Evolutionary conservation across 2,797 vertebrate genomes (phyloP), one percentile per base, ranked within the genome.

Genomic region (Sciurus carolinensis): DNA sequence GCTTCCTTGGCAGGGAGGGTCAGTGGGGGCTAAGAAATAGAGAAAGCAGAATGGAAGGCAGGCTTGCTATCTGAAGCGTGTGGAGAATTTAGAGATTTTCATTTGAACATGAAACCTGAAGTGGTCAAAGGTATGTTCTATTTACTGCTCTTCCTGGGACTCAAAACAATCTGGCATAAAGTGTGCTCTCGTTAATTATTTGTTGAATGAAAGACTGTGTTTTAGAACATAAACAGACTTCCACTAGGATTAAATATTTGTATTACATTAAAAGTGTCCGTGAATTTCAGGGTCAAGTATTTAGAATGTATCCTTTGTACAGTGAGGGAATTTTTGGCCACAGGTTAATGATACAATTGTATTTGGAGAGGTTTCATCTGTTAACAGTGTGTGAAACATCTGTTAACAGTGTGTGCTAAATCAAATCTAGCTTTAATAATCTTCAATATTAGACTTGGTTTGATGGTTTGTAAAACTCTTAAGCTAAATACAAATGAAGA

Each of bases 401-500:
- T 39, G 39, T 39, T 39, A 39, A 39, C 39, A 42, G 2, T 83
- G 52, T 67, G 24, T 39, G 13, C 66, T 52, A 30, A 93, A 26
- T 39, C 10, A 33, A 36, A 84, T 67, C 36, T 88, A 66, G 93
- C 39, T 93, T 83, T 87, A 66, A 81, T 47, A 88, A 94, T 71
- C 47, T 42, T 67, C 54, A 47, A 90, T 76, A 52, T 84, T 89
- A 88, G 75, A 95, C 8, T 76, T 86, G 20, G 17, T 77, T 86
- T 84, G 4, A 47, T 85, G 91, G n/a, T 90, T 90, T 90, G 4
- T 64, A 77, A 82, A 94, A 86, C 67, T 93, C n/a, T 82, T 87
- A 62, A 77, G 44, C n/a, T 95, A 95, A 95, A 80, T 15, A 62
- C 20, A 92, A 94, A 92, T 94, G 62, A 96, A 96, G 22, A 17